Conservation (phyloP, 1,140 invertebrate species). For the Zaprionus camerounensis region DNA sequence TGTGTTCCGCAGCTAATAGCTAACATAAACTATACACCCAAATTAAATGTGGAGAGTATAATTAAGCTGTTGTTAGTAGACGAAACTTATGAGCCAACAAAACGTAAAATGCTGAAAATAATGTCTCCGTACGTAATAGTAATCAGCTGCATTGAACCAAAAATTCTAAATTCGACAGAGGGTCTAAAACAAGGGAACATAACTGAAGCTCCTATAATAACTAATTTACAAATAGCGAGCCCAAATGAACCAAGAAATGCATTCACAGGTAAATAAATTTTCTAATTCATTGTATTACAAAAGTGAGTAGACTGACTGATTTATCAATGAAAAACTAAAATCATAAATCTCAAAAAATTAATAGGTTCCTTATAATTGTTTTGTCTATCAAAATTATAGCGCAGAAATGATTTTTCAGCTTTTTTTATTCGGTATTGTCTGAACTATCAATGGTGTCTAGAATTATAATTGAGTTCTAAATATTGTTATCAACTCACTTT, state of each 20-base stretch:
- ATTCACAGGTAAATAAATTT: background rate
- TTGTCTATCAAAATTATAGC: too few species aligned
- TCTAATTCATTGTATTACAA: background rate
- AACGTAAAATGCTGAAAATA: constrained; percentile 33
- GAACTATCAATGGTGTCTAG: too few species aligned
- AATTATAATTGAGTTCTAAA: too few species aligned
- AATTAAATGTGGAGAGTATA: constrained; percentile 28
- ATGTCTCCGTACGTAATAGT: constrained; percentile 61
- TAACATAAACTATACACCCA: constrained; percentile 58
- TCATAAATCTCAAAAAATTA: background rate
- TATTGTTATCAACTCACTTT: too few species aligned
- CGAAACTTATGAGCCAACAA: constrained; percentile 52
- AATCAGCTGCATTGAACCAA: constrained; percentile 39
- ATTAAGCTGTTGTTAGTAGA: constrained; percentile 54
- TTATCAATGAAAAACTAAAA: background rate
- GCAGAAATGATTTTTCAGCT: too few species aligned
- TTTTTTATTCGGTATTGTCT: too few species aligned
- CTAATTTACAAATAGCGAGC: background rate
- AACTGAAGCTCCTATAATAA: background rate
- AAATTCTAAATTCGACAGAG: constrained; percentile 43
- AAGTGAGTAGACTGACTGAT: background rate
- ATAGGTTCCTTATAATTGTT: background rate
- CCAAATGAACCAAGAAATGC: background rate
- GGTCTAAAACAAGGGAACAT: background rate
- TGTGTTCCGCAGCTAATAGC: constrained; percentile 62